Conservation (phyloP, 92 coral and sea anemone species). For the Siderastrea siderea region DNA sequence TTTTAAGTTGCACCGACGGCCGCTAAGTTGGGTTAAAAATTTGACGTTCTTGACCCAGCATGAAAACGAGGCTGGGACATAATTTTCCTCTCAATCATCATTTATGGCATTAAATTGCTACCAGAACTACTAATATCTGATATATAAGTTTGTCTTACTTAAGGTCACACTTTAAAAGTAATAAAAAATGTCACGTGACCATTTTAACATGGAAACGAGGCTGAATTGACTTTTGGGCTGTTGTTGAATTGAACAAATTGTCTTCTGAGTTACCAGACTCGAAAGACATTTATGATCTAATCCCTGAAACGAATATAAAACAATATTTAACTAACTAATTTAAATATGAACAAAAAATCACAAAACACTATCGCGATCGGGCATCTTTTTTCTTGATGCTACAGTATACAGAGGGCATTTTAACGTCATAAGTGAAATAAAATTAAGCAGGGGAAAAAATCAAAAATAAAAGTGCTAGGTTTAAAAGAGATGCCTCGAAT, state of each 20-base stretch:
- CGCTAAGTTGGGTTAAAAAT: too few species aligned
- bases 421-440: too few species aligned
- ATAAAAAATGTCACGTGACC: not conserved
- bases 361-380: too few species aligned
- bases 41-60: not conserved
- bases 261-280: not conserved
- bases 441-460: too few species aligned
- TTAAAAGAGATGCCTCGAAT: not conserved
- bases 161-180: not conserved
- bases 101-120: not conserved
- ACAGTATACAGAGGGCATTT: too few species aligned
- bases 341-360: too few species aligned
- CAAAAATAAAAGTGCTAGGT: not conserved
- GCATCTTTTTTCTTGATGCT: too few species aligned
- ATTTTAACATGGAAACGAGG: not conserved
- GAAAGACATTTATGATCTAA: slow-evolving; percentile 6
- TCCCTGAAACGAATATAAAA: not conserved
- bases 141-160: not conserved
- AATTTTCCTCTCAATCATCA: not conserved
- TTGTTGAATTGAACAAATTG: not conserved
- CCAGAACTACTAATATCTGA: not conserved
- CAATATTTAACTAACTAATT: too few species aligned
- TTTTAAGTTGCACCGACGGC: too few species aligned
- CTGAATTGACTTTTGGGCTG: not conserved
- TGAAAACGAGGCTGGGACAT: slow-evolving; percentile 5